Percentiles rank a stretch among this genome's conserved stretches.
Evolutionary conservation across 2,113 vertebrate genomes (phyloP).

Genomic region (Piprites chloris): DNA sequence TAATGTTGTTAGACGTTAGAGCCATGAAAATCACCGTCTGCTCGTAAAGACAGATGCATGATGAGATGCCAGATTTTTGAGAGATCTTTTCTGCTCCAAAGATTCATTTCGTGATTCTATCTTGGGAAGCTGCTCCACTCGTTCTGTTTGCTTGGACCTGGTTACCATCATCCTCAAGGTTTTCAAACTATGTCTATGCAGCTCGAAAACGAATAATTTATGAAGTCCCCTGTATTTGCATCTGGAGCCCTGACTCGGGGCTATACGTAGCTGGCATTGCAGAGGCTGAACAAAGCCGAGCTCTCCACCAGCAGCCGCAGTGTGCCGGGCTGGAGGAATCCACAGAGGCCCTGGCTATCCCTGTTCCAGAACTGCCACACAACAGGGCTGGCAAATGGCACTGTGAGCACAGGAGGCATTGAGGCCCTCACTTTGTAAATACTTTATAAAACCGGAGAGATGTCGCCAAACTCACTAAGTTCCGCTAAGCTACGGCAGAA

Average conservation of each 20-base stretch:
- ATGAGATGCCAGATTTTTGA: not conserved
- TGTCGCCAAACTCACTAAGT: not conserved
- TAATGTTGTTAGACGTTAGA: not conserved
- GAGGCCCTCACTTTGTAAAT: not conserved
- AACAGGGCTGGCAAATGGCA: not conserved
- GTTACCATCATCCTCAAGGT: not conserved
- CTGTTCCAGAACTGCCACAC: not conserved
- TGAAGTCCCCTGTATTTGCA: not conserved
- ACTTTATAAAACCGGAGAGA: accelerated
- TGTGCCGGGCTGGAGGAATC: accelerated
- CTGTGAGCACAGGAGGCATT: accelerated
- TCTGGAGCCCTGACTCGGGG: conserved; percentile 16
- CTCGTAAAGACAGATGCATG: not conserved
- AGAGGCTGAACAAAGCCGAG: not conserved
- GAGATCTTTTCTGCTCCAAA: not conserved
- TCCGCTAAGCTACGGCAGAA: not conserved
- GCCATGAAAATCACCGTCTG: not conserved
- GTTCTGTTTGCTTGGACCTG: not conserved
- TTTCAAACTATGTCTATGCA: not conserved
- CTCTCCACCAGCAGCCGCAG: not conserved
- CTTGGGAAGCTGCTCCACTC: not conserved
- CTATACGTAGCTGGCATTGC: not conserved
- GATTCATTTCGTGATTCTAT: not conserved
- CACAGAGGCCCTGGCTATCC: accelerated
- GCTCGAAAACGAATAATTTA: not conserved